Base-by-base conservation (phyloP, 2,888 invertebrate genomes). In the Acheta domesticus region DNA sequence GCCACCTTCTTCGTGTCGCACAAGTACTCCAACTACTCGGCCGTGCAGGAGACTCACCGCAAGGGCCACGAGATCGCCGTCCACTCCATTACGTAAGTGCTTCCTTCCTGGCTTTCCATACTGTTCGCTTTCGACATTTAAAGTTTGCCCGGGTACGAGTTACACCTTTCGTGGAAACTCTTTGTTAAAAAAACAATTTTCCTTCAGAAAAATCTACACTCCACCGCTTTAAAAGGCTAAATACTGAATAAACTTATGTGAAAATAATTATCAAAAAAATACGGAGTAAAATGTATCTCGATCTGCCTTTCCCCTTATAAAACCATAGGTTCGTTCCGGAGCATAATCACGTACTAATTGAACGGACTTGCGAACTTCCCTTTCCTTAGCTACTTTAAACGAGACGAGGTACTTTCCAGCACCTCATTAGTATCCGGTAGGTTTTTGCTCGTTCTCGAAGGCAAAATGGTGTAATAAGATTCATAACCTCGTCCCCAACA, bases 21-120 rank as follows among this genome's bases (percentile, higher is more conserved):
- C 89, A 96, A 96, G 86, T 96, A 96, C 89, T 93, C 94, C 85
- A 96, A 96, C 88, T 96, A 96, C 87, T 95, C 96, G 0, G 96
- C 95, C n/a, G 93, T 96, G 48, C 95, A 96, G 86, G 96, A 96
- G 87, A 93, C 95, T 84, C 93, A 96, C 86, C 91, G 96, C 82
- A 94, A 95, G 87, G 96, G 96, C 82, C 96, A 97, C 87, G 96
- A 97, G 88, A 96, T 96, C 85, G 96, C 96, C 79, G 95, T 96
- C 79, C 96, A 96, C 87, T 96, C 96, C 75, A 96, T 97, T 87
- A 95, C 96, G 93, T 95, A 91, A 93, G 94, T 90, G 49, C 20
- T 50, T n/a, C 36, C 12, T 77, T 36, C 36, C 36, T 36, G 8
- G 4, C 4, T 36, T 36, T 36, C 0, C 36, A 36, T 8, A 8